These are phyloP conservation scores for Agonopterix heracliana DNA, from an alignment of 2,888 invertebrate genomes.

Conservation along the genomic window DNA sequence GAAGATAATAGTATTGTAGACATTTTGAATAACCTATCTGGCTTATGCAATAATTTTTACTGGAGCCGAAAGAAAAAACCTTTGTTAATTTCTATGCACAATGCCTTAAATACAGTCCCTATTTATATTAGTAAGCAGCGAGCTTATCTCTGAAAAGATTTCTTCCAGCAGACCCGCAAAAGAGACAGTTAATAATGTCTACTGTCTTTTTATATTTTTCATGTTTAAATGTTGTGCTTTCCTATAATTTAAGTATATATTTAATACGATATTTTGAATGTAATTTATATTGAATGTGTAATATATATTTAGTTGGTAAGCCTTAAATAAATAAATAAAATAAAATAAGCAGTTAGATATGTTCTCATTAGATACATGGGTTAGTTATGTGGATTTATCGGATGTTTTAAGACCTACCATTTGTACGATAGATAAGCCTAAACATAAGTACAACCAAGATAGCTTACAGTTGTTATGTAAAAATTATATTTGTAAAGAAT, in stretches of 20 bases:
- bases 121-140: background rate
- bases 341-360: background rate
- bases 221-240: too few species aligned
- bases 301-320: too few species aligned
- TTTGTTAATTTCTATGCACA: background rate
- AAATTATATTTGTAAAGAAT: background rate
- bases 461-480: background rate
- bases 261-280: too few species aligned
- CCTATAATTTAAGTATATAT: too few species aligned
- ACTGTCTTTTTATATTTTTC: too few species aligned
- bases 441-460: background rate
- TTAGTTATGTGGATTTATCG: background rate
- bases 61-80: background rate
- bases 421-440: background rate
- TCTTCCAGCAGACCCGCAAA: too few species aligned
- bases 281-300: too few species aligned
- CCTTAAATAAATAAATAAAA: too few species aligned
- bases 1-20: background rate
- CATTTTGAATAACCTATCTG: background rate
- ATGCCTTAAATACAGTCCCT: background rate
- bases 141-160: too few species aligned
- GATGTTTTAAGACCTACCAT: background rate
- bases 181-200: too few species aligned
- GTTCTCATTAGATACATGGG: constrained; percentile 1
- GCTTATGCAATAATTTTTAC: background rate